Conservation (phyloP, 2,888 invertebrate species). For the Druceiella hillmani region DNA sequence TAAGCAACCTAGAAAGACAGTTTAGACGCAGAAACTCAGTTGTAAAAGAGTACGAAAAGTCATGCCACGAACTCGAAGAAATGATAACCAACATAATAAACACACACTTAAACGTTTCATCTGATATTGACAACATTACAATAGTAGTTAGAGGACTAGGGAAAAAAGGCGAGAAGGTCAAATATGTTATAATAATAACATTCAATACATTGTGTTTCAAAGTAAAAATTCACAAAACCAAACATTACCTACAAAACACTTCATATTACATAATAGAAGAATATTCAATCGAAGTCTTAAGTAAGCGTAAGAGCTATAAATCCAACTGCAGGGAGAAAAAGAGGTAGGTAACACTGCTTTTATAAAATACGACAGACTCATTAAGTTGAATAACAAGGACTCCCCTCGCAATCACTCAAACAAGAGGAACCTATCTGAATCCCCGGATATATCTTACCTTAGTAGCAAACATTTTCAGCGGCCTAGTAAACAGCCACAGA, state of each 20-base stretch:
- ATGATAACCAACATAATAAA: too few relatives aligned
- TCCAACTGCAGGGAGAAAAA: conserved; percentile 15
- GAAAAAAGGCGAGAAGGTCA: conserved; percentile 17
- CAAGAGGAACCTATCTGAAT: conserved; percentile 13
- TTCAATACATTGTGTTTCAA: conserved; percentile 16
- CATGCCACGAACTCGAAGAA: too few relatives aligned
- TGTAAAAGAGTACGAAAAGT: conserved; percentile 8
- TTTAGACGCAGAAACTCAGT: conserved; percentile 9
- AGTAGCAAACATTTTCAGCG: conserved; percentile 6
- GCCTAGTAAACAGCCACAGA: conserved; percentile 14
- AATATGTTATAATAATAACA: conserved; percentile 19
- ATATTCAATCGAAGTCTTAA: conserved; percentile 18
- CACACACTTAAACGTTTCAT: too few relatives aligned
- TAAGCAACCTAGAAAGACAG: conserved; percentile 9
- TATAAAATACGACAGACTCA: conserved; percentile 18
- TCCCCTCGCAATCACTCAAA: not conserved
- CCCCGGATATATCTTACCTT: conserved; percentile 8
- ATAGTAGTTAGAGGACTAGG: conserved; percentile 20
- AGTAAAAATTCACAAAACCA: conserved; percentile 17
- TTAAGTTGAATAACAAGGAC: conserved; percentile 6
- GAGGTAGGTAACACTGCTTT: too few relatives aligned
- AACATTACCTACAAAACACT: conserved; percentile 13
- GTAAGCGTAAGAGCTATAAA: conserved; percentile 17
- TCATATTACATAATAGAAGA: conserved; percentile 21
- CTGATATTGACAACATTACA: too few relatives aligned